Conservation (phyloP, 2,888 invertebrate genomes). For the Dryobota labecula region DNA sequence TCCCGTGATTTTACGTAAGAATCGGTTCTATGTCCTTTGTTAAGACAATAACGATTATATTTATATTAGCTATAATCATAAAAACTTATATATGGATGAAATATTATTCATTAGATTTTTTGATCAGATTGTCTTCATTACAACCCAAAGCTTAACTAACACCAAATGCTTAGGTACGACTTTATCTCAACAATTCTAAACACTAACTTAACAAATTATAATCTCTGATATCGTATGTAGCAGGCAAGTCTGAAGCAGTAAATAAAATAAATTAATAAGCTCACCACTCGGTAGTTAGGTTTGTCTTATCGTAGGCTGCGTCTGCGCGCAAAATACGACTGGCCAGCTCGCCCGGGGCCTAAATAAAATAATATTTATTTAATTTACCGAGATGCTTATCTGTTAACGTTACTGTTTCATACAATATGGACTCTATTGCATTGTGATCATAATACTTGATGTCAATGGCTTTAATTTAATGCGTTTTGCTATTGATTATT, state of each 20-base stretch:
- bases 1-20: too few species aligned
- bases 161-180: not conserved
- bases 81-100: too few species aligned
- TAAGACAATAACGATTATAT: too few species aligned
- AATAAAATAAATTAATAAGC: slow-evolving; percentile 78
- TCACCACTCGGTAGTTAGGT: slow-evolving; percentile 77
- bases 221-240: slow-evolving; percentile 55
- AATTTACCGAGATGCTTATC: slow-evolving; percentile 65
- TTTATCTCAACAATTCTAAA: slow-evolving; percentile 26
- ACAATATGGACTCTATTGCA: slow-evolving; percentile 43
- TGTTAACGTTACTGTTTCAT: slow-evolving; percentile 56
- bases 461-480: slow-evolving; percentile 4
- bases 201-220: slow-evolving; percentile 40
- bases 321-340: slow-evolving; percentile 69
- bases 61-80: too few species aligned
- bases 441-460: slow-evolving; percentile 27
- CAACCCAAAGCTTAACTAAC: not conserved
- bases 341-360: slow-evolving; percentile 65
- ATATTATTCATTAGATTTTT: not conserved
- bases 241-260: slow-evolving; percentile 65
- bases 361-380: slow-evolving; percentile 70
- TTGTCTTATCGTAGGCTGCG: slow-evolving; percentile 68
- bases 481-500: not conserved
- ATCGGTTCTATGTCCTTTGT: too few species aligned
- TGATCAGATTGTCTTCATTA: not conserved